These are phyloP conservation scores for Eupithecia abbreviata DNA, from an alignment of 2,888 invertebrate genomes.

Conservation along the genomic window DNA sequence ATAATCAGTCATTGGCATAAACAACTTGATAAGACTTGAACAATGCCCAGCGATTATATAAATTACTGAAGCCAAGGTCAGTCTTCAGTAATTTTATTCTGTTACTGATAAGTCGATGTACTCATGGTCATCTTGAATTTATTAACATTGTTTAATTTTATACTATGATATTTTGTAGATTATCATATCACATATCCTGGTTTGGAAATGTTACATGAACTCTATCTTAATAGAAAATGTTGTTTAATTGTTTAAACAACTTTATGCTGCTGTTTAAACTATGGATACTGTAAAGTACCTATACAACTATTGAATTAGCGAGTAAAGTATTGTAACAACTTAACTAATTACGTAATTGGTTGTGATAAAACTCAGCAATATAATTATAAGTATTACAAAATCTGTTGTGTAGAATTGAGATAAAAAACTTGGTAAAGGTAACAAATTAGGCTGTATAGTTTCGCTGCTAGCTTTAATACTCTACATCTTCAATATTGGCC, in stretches of 20 bases:
- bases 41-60: constrained; percentile 24
- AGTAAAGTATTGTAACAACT: background rate
- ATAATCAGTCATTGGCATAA: background rate
- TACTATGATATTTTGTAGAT: background rate
- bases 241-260: background rate
- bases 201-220: background rate
- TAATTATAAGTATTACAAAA: background rate
- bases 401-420: background rate
- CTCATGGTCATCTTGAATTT: background rate
- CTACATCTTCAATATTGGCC: background rate
- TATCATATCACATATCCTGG: background rate
- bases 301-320: background rate
- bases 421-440: background rate
- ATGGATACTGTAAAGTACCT: background rate
- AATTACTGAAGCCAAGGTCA: constrained; percentile 13
- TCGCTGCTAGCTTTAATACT: background rate
- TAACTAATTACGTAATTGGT: constrained; percentile 32
- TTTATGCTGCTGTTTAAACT: background rate
- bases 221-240: background rate
- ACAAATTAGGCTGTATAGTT: background rate
- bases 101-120: background rate
- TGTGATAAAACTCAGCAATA: constrained; percentile 43
- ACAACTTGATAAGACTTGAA: constrained; percentile 14
- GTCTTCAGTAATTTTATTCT: background rate
- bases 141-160: background rate